phyloP scores from a whole-genome alignment of 2,797 vertebrate genomes.

The Sciurus vulgaris region DNA sequence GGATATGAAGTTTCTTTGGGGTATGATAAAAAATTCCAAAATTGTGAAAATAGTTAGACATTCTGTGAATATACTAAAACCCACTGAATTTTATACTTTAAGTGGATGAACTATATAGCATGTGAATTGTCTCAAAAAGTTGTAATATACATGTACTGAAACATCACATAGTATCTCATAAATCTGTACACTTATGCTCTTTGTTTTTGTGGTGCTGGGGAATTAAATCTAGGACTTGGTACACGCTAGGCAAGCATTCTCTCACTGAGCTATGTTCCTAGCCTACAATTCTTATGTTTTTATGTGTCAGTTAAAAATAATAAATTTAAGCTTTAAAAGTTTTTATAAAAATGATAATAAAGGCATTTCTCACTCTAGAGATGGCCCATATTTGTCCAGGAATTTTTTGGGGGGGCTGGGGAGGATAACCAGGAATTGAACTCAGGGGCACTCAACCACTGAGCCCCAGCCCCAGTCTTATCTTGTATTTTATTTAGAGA shows the following conservation, averaged over 20 bases:
- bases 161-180: neutral
- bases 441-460: too few species aligned
- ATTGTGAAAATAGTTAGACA: neutral
- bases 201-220: too few species aligned
- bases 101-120: neutral
- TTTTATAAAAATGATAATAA: too few species aligned
- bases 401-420: too few species aligned
- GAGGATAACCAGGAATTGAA: too few species aligned
- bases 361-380: too few species aligned
- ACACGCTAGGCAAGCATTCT: too few species aligned
- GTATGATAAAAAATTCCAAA: neutral
- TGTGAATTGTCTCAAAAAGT: constrained; percentile 26
- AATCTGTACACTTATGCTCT: neutral
- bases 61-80: constrained; percentile 25
- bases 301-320: neutral
- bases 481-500: too few species aligned
- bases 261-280: too few species aligned
- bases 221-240: too few species aligned
- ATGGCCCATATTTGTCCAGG: too few species aligned
- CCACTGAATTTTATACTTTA: neutral
- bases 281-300: neutral
- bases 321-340: neutral
- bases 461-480: too few species aligned
- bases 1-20: neutral
- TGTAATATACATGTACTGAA: neutral